These are phyloP conservation scores for Machimus rusticus DNA, from an alignment of 2,888 invertebrate genomes.

Conservation along the genomic window DNA sequence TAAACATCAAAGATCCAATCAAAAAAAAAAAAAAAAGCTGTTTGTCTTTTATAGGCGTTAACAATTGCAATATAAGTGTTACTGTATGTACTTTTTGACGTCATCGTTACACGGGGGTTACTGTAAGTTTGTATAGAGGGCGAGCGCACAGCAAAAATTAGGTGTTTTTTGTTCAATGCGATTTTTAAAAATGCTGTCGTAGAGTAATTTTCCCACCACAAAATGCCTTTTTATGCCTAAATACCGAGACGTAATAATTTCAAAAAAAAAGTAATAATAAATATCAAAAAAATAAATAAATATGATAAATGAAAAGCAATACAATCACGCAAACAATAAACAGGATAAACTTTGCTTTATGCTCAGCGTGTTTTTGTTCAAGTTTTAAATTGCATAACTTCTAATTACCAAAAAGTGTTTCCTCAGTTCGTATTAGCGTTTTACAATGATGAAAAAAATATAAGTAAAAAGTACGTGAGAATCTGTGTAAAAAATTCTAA, in stretches of 20 bases:
- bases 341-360: neutral
- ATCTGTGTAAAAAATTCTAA: slow-evolving; percentile 28
- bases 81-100: neutral
- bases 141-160: neutral
- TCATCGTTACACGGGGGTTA: neutral
- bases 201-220: slow-evolving; percentile 34
- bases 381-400: neutral
- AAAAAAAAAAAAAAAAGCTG: neutral
- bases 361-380: neutral
- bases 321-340: slow-evolving; percentile 26
- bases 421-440: neutral
- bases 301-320: neutral
- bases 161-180: neutral
- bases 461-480: neutral
- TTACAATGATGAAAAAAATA: neutral
- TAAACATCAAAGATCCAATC: neutral
- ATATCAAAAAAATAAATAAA: neutral
- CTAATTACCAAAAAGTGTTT: neutral
- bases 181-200: neutral
- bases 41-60: neutral
- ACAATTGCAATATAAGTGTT: neutral
- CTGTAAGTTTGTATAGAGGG: neutral
- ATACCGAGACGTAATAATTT: slow-evolving; percentile 11
- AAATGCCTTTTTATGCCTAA: slow-evolving; percentile 33
- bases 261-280: neutral